These are phyloP conservation scores for Passerina amoena DNA, from an alignment of 2,113 vertebrate genomes.

Conservation along the genomic window DNA sequence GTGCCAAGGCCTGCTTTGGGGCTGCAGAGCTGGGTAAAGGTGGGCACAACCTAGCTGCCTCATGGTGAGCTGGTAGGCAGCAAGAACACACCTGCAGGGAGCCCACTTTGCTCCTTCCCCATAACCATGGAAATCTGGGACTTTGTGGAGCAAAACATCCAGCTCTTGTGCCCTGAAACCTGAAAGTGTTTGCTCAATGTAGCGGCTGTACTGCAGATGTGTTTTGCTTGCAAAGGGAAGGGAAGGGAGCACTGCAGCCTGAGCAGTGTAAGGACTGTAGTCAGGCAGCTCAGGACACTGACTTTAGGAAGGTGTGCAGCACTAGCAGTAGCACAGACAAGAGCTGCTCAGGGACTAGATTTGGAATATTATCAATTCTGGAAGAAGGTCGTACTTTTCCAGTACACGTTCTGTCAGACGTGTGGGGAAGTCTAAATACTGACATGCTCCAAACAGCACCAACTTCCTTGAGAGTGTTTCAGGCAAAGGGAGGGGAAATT, in stretches of 20 bases:
- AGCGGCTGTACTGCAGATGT: background rate
- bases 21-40: background rate
- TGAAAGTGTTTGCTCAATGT: background rate
- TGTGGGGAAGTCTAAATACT: background rate
- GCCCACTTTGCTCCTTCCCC: background rate
- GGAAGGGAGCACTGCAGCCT: background rate
- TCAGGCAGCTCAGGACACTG: background rate
- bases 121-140: background rate
- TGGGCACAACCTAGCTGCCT: background rate
- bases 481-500: background rate
- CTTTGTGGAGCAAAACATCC: rapidly evolving
- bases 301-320: background rate
- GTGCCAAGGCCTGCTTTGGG: background rate
- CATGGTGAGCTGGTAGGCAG: background rate
- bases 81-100: background rate
- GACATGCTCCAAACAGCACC: background rate
- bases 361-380: background rate
- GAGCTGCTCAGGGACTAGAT: background rate
- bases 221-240: background rate
- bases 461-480: background rate
- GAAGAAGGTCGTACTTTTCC: background rate
- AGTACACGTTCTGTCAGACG: background rate
- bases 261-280: background rate
- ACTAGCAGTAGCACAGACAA: background rate
- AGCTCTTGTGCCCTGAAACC: background rate